Conservation (phyloP, 2,797 vertebrate species). For the Xiphorhynchus erythropygius region DNA sequence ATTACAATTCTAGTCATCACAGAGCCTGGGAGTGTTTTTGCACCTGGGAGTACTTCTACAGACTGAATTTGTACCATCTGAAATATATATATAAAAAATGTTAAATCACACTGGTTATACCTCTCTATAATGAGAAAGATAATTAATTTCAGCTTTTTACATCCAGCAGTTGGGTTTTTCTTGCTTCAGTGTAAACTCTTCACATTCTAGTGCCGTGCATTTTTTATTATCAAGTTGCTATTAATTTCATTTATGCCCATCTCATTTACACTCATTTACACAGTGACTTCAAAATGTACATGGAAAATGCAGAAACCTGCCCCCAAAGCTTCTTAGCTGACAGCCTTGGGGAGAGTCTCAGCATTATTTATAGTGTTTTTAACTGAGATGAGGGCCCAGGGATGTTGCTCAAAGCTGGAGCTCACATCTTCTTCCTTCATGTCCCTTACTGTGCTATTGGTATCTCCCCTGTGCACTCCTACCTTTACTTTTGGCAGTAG, state of each 20-base stretch:
- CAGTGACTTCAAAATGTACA: background rate
- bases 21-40: background rate
- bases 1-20: background rate
- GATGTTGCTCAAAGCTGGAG: background rate
- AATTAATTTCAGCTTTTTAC: background rate
- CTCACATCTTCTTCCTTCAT: background rate
- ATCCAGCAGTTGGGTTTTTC: background rate
- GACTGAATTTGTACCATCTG: background rate
- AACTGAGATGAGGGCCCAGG: background rate
- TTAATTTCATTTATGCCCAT: background rate
- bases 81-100: background rate
- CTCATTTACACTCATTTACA: background rate
- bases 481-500: background rate
- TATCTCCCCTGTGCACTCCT: background rate
- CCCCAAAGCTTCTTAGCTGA: background rate
- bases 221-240: background rate
- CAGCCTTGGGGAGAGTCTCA: background rate
- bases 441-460: background rate
- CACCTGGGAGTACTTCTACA: background rate
- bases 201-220: background rate
- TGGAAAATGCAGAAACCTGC: background rate
- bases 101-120: background rate
- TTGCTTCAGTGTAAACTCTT: background rate
- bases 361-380: background rate
- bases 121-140: background rate